Conservation (phyloP, 2,888 invertebrate genomes). For the Synanthedon vespiformis region DNA sequence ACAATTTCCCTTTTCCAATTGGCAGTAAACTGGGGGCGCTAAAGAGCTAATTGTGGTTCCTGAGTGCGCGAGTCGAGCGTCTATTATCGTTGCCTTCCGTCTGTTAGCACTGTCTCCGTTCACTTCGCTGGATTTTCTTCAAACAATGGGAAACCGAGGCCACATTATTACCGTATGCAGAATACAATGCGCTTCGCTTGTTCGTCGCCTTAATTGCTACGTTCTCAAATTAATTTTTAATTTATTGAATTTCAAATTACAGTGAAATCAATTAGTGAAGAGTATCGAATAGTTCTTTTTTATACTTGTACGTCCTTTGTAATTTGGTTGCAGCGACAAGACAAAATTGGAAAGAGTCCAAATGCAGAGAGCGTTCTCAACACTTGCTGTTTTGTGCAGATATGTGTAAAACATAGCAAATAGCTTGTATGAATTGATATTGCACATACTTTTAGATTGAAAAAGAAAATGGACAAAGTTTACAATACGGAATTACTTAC, state of each 20-base stretch:
- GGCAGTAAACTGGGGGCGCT: slow-evolving; percentile 3
- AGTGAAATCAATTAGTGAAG: too few relatives aligned
- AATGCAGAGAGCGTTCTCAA: neutral
- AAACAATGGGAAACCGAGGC: slow-evolving; percentile 14
- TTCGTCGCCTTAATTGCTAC: neutral
- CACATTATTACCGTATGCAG: slow-evolving; percentile 8
- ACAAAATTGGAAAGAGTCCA: slow-evolving; percentile 15
- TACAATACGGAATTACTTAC: too few relatives aligned
- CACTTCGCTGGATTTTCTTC: slow-evolving; percentile 6
- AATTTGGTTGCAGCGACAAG: neutral
- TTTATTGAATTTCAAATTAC: too few relatives aligned
- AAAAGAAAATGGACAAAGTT: too few relatives aligned
- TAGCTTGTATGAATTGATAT: neutral
- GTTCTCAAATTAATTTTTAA: too few relatives aligned
- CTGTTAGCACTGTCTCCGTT: slow-evolving; percentile 1
- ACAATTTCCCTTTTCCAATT: slow-evolving; percentile 2
- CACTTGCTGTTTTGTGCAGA: neutral
- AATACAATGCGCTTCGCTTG: slow-evolving; percentile 9
- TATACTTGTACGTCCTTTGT: neutral
- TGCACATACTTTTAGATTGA: too few relatives aligned
- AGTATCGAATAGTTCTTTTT: too few relatives aligned
- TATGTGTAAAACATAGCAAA: neutral
- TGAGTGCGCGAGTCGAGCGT: slow-evolving; percentile 2
- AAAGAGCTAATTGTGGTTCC: slow-evolving; percentile 9
- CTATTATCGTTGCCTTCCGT: slow-evolving; percentile 3